Percentiles rank a stretch among this genome's conserved stretches.
phyloP scores from a whole-genome alignment of 2,113 vertebrate genomes.

The Dasypus novemcinctus region DNA sequence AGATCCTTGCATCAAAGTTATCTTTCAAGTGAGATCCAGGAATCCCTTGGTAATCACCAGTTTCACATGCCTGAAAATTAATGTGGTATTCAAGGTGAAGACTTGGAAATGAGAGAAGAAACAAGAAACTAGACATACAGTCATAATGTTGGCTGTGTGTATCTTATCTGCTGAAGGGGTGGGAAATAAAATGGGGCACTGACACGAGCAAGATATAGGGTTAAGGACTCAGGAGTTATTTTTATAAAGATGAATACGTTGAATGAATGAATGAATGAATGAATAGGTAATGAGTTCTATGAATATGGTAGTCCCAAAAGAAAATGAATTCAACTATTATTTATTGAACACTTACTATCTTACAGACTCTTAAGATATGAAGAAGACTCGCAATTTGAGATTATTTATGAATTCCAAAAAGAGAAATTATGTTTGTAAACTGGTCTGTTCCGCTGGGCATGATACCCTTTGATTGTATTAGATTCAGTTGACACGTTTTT shows the following conservation, averaged over 20 bases:
- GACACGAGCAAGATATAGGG: neutral
- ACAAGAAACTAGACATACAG: neutral
- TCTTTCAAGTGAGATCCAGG: constrained; percentile 32
- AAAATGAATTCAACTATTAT: neutral
- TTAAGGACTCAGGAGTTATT: neutral
- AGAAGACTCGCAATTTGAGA: neutral
- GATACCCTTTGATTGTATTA: no score
- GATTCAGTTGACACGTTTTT: no score
- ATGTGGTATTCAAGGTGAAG: neutral
- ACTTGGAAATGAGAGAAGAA: neutral
- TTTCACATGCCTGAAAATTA: neutral
- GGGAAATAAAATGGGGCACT: neutral
- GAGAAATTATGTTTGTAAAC: no score
- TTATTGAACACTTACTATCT: neutral
- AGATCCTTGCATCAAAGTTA: neutral
- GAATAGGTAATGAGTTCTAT: neutral
- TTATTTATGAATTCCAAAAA: no score
- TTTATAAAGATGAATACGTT: neutral
- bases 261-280: neutral
- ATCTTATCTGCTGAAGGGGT: neutral
- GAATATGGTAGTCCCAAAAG: neutral
- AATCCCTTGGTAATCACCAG: neutral
- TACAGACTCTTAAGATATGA: neutral
- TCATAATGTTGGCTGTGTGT: neutral
- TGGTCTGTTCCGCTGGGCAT: no score